Evolutionary conservation across 1,140 invertebrate genomes (phyloP).

Genomic region (Scaptomyza montana): DNA sequence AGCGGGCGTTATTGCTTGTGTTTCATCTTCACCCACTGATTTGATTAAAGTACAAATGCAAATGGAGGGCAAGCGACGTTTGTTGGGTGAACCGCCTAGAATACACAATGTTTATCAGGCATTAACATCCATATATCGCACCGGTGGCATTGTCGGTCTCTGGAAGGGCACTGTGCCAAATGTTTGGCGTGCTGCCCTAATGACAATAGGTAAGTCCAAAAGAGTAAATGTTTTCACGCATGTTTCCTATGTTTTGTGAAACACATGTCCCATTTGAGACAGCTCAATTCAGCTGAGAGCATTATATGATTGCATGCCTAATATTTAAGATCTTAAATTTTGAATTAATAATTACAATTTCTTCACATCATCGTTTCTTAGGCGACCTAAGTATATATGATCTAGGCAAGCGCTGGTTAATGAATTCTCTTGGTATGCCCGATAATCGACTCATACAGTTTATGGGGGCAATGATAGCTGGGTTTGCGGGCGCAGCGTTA

Average conservation of each 20-base stretch:
- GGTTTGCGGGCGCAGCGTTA: constrained; percentile 18
- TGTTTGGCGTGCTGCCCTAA: constrained; percentile 24
- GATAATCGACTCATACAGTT: constrained; percentile 39
- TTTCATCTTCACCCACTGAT: constrained; percentile 36
- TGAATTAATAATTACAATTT: too few species aligned
- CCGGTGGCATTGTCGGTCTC: constrained; percentile 22
- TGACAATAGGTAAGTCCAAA: constrained; percentile 40
- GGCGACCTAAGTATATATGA: constrained; percentile 47
- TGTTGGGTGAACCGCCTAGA: constrained; percentile 30
- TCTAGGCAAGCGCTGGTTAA: constrained; percentile 36
- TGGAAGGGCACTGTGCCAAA: constrained; percentile 44
- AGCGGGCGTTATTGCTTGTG: constrained; percentile 9
- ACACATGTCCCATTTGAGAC: too few species aligned
- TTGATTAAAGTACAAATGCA: constrained; percentile 52
- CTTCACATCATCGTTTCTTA: too few species aligned
- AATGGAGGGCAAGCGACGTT: constrained; percentile 44
- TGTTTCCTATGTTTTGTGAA: too few species aligned
- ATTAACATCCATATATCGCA: neutral
- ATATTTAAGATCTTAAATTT: too few species aligned
- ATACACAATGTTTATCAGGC: constrained; percentile 39
- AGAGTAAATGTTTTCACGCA: too few species aligned
- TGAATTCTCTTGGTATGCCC: neutral
- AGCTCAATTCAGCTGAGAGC: too few species aligned
- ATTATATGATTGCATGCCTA: too few species aligned
- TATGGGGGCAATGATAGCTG: constrained; percentile 35